Percentiles rank a stretch among this genome's conserved stretches.
Conservation (phyloP, 2,113 vertebrate species). For the Craseonycteris thonglongyai region DNA sequence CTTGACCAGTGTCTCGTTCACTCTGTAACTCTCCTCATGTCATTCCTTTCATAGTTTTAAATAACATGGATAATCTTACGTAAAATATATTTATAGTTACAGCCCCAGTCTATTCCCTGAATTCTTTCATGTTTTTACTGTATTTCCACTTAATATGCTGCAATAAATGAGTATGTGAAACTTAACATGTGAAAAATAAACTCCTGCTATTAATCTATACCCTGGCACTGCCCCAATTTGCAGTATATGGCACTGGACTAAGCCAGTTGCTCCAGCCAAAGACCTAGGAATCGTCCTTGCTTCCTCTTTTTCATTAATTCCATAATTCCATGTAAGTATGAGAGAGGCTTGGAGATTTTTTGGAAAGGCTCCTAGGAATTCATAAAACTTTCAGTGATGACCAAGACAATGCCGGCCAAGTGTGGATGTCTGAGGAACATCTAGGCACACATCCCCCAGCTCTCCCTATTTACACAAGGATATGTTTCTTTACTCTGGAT, state of each 20-base stretch:
- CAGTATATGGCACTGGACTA: background rate
- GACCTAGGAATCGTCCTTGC: background rate
- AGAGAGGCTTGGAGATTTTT: background rate
- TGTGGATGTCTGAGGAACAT: background rate
- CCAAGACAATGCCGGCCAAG: background rate
- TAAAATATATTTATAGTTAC: background rate
- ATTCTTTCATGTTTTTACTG: no score
- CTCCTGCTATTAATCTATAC: background rate
- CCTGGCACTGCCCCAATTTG: background rate
- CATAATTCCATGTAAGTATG: background rate
- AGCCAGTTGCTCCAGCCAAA: background rate
- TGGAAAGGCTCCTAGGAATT: background rate
- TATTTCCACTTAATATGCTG: background rate
- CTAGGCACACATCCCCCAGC: rapidly evolving
- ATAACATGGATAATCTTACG: background rate
- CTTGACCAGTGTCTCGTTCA: background rate
- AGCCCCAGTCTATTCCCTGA: background rate
- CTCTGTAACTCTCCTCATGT: background rate
- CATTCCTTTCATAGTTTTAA: background rate
- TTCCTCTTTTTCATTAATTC: background rate
- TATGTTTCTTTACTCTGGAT: background rate
- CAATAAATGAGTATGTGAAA: background rate
- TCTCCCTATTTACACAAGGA: background rate
- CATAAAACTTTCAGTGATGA: background rate
- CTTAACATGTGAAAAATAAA: background rate